Conservation (phyloP, 2,797 vertebrate species). For the Acrocephalus scirpaceus region DNA sequence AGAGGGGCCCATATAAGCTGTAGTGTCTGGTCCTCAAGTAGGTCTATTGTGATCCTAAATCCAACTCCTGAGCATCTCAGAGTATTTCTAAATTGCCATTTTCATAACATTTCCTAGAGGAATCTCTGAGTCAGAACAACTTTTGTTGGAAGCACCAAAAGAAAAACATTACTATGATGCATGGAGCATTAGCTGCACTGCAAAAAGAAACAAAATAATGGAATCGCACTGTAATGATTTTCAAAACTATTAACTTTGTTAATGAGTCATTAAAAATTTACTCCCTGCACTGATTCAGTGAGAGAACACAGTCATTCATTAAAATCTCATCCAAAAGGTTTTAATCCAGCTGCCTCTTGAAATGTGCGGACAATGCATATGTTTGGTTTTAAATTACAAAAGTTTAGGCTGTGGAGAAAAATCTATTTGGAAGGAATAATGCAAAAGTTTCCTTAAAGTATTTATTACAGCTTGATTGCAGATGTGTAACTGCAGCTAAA, state of each 20-base stretch:
- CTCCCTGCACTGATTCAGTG: conserved; percentile 14
- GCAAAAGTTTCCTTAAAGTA: not conserved
- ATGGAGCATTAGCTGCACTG: conserved; percentile 28
- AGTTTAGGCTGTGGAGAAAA: not conserved
- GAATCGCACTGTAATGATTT: conserved; percentile 15
- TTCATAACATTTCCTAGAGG: conserved; percentile 9
- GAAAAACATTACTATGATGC: conserved; percentile 54
- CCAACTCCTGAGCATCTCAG: not conserved
- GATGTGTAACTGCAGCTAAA: not conserved
- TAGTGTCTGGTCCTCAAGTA: not conserved
- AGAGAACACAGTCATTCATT: conserved; percentile 37
- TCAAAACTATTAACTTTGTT: conserved; percentile 61
- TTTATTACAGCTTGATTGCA: not conserved
- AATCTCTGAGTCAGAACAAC: conserved; percentile 15
- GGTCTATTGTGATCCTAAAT: not conserved
- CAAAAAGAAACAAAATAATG: conserved; percentile 65
- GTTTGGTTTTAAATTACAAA: not conserved
- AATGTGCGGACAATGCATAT: not conserved
- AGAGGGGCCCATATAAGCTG: not conserved
- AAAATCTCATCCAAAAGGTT: conserved; percentile 38
- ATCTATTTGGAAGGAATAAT: not conserved
- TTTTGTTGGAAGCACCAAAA: conserved; percentile 20
- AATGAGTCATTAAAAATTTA: conserved; percentile 71
- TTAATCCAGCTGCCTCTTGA: conserved; percentile 13
- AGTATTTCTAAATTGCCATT: not conserved